These are phyloP conservation scores for Metaphire vulgaris DNA, from an alignment of 1,140 invertebrate genomes.

Conservation along the genomic window DNA sequence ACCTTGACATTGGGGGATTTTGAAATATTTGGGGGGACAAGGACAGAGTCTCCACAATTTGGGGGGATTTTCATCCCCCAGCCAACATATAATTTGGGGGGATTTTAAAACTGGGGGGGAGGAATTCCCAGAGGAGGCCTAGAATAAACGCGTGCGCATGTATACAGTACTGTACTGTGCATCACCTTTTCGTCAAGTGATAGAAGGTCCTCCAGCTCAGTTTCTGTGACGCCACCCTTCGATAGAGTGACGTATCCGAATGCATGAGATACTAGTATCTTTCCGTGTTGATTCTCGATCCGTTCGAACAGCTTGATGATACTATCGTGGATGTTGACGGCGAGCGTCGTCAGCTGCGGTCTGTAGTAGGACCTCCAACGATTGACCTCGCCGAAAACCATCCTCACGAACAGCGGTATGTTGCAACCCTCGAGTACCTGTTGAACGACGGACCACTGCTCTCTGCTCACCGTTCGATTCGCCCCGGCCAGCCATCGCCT, in stretches of 20 bases:
- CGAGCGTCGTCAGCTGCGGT: conserved; percentile 54
- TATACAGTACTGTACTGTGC: too few relatives aligned
- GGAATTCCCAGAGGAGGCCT: too few relatives aligned
- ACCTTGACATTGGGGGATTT: too few relatives aligned
- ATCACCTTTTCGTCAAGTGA: conserved; percentile 25
- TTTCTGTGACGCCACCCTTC: conserved; percentile 25
- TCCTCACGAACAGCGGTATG: conserved; percentile 91
- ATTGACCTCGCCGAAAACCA: conserved; percentile 80
- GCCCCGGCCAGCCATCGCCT: conserved; percentile 85
- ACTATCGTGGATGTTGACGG: conserved; percentile 25
- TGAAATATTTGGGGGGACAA: too few relatives aligned
- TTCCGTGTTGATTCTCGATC: conserved; percentile 29
- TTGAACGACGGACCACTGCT: conserved; percentile 84
- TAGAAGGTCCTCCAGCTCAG: conserved; percentile 30
- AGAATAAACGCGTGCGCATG: too few relatives aligned
- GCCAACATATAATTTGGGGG: too few relatives aligned
- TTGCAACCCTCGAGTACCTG: conserved; percentile 86
- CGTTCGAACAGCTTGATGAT: conserved; percentile 37
- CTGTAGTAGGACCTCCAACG: conserved; percentile 94
- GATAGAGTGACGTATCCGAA: conserved; percentile 44
- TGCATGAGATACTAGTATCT: conserved; percentile 28
- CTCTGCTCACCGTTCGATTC: conserved; percentile 58
- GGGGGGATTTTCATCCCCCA: too few relatives aligned
- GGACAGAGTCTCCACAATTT: too few relatives aligned
- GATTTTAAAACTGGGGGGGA: too few relatives aligned